phyloP scores from a whole-genome alignment of 2,113 vertebrate species.

The Malurus alboscapulatus region DNA sequence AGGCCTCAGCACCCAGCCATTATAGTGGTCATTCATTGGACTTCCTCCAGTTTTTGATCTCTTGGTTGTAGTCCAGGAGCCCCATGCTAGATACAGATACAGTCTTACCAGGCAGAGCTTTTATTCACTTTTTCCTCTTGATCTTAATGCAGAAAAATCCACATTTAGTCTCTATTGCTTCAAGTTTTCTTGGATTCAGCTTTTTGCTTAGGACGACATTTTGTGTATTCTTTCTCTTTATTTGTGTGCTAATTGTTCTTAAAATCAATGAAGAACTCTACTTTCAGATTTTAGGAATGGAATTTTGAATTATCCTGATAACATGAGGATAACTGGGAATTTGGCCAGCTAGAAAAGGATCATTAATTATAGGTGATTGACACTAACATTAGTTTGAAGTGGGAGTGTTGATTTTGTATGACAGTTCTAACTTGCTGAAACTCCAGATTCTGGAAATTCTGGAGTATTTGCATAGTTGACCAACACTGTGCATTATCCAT shows the following conservation, averaged over 20 bases:
- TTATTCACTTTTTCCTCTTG: background rate
- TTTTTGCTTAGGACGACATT: background rate
- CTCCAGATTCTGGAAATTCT: background rate
- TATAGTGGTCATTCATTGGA: fast-evolving
- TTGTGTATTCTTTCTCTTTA: background rate
- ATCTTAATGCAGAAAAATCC: background rate
- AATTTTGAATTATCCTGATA: background rate
- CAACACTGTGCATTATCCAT: background rate
- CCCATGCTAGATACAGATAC: background rate
- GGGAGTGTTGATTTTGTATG: background rate
- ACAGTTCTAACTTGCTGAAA: background rate
- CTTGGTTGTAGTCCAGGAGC: background rate
- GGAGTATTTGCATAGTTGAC: background rate
- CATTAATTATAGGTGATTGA: background rate
- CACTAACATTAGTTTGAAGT: background rate
- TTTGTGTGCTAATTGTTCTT: background rate
- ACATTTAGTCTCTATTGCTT: background rate
- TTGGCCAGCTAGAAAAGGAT: background rate
- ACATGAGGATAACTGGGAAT: background rate
- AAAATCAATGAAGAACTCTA: background rate
- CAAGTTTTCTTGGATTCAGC: background rate
- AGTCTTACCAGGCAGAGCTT: background rate
- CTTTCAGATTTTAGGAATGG: background rate
- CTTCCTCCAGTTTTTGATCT: background rate
- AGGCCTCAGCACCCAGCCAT: background rate